Percentiles rank a stretch among this genome's conserved stretches.
phyloP scores from a whole-genome alignment of 2,113 vertebrate species.

The Oryzias celebensis region DNA sequence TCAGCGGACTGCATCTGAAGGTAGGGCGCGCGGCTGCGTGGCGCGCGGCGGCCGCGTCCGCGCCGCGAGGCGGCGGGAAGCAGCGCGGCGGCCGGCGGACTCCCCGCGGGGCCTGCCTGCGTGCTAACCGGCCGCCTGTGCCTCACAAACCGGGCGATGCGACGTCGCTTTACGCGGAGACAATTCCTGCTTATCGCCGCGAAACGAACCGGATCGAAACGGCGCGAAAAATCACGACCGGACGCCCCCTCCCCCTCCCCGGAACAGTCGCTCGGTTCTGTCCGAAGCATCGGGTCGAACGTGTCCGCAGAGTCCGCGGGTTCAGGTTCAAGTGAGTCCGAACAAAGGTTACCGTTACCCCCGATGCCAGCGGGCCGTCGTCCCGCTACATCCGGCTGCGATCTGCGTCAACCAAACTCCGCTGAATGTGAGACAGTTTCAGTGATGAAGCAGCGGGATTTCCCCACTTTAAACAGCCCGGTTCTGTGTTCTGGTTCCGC shows the following conservation, averaged over 20 bases:
- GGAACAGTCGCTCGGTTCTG: background rate
- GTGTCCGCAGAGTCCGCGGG: background rate
- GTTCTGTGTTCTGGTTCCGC: no score
- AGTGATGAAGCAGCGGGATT: background rate
- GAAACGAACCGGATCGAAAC: background rate
- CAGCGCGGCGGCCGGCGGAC: conserved; percentile 20
- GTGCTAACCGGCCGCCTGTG: conserved; percentile 32
- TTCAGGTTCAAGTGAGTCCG: background rate
- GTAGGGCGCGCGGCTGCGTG: conserved; percentile 22
- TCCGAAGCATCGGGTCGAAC: conserved; percentile 10
- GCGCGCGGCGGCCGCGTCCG: background rate
- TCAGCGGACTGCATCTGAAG: conserved; percentile 26
- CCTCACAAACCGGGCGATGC: conserved; percentile 22
- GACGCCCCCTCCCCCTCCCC: conserved; percentile 3
- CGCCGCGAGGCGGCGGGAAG: conserved; percentile 45
- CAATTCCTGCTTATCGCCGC: fast-evolving
- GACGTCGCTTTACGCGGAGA: conserved; percentile 6
- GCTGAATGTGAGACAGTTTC: background rate
- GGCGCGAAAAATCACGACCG: background rate
- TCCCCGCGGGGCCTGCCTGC: conserved; percentile 58
- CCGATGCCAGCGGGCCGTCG: fast-evolving
- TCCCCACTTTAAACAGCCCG: no score
- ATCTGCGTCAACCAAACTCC: background rate
- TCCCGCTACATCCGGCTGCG: conserved; percentile 2
- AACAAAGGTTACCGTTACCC: fast-evolving